phyloP scores from a whole-genome alignment of 2,113 vertebrate genomes.

The Turnix velox region DNA sequence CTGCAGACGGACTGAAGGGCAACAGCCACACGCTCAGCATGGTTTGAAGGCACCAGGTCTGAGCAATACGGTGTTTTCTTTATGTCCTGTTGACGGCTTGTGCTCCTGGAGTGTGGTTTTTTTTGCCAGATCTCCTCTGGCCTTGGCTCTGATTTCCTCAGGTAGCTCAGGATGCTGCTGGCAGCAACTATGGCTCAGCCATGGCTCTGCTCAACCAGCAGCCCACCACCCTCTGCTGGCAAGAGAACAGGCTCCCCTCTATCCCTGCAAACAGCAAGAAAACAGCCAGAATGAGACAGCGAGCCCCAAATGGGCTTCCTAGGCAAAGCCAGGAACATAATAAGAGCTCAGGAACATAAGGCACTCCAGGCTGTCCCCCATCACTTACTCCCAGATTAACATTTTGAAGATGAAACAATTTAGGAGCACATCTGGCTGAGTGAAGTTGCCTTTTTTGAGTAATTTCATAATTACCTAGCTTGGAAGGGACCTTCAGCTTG shows the following conservation, averaged over 20 bases:
- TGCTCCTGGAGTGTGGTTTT: rapidly evolving
- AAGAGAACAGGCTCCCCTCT: rapidly evolving
- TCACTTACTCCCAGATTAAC: rapidly evolving
- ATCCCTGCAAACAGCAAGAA: rapidly evolving
- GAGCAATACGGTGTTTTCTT: not conserved
- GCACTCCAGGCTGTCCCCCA: no score
- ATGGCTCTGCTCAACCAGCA: rapidly evolving
- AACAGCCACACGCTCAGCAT: rapidly evolving
- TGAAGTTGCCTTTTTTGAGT: rapidly evolving
- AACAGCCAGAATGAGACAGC: rapidly evolving
- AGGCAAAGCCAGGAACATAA: rapidly evolving
- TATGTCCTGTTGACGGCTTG: not conserved
- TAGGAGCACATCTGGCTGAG: rapidly evolving
- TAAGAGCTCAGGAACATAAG: no score
- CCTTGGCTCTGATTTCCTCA: rapidly evolving
- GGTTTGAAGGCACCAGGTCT: rapidly evolving
- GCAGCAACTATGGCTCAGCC: rapidly evolving
- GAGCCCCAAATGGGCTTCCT: rapidly evolving
- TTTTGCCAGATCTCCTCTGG: not conserved
- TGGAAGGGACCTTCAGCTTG: no score
- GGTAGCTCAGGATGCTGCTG: rapidly evolving
- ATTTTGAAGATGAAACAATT: rapidly evolving
- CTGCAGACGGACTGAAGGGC: rapidly evolving
- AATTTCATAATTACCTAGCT: no score
- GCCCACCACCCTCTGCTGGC: rapidly evolving